Evolutionary conservation across 2,113 vertebrate species (phyloP).

Genomic region (Abramis brama): DNA sequence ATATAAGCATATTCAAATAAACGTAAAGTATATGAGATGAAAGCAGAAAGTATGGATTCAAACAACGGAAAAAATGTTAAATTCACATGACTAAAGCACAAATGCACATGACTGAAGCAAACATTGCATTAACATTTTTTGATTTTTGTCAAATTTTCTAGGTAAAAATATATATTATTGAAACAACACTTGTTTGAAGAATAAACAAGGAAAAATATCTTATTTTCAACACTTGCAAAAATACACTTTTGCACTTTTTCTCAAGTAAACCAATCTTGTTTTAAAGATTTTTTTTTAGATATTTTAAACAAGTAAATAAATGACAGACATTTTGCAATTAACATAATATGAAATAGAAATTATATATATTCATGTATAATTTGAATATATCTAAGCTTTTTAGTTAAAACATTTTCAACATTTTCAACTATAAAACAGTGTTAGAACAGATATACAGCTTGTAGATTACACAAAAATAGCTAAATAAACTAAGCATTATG

Average conservation of each 20-base stretch:
- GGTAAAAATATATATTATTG: neutral
- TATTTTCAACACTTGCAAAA: no score
- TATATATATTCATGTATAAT: no score
- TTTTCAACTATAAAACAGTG: neutral
- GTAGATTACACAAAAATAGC: slow-evolving; percentile 51
- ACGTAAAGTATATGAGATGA: neutral
- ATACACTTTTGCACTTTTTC: no score
- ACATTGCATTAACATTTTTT: neutral
- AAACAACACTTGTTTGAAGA: neutral
- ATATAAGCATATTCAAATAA: neutral
- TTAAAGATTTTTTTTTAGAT: no score
- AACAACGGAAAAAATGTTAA: neutral
- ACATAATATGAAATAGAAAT: no score
- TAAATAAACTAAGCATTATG: slow-evolving; percentile 68
- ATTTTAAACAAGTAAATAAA: no score
- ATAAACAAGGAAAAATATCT: no score
- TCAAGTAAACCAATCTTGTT: no score
- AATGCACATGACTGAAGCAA: neutral
- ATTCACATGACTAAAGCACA: neutral
- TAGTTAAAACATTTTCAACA: no score
- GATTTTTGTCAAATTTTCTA: neutral
- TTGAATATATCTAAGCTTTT: no score
- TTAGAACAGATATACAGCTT: neutral
- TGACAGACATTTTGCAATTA: no score
- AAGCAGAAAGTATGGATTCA: neutral